Base-by-base conservation (phyloP, 2,888 invertebrate genomes). In the Apantesis nais region DNA sequence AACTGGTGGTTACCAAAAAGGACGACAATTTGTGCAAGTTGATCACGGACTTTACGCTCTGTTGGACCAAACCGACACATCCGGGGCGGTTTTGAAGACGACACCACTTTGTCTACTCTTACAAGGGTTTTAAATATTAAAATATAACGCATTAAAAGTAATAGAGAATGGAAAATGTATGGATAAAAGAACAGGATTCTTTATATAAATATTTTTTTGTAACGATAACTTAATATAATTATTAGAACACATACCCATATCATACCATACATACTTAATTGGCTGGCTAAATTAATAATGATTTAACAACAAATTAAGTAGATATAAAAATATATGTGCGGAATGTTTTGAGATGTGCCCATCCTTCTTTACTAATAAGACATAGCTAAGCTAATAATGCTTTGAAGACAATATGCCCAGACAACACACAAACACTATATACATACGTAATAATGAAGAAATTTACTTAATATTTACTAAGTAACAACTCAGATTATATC, bases 21-120 rank as follows among this genome's bases (percentile, higher is more conserved):
- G 83, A 85, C 81, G 85, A 82, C 68, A 66, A 73, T 71, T 71
- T 71, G 73, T 73, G 79, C 68, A 83, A 83, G 82, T 80, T 80
- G 81, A 81, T 82, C 88, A 88, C 87, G 89, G 85, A 74, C 78
- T 78, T 80, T 85, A 88, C 88, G 92, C 87, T 89, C 87, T 85
- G 86, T 73, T 88, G 90, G 81, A 64, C 82, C 79, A 86, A 76
- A 85, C 84, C 81, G 75, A 81, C 85, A 85, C 87, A 90, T 92
- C 92, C 92, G 92, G 90, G 83, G 79, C 78, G 79, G 67, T 66
- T 72, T 67, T 62, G 31, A 65, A 71, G 61, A 55, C 55, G 67
- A 58, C 58, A 76, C 71, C 66, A 14, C 66, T 65, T 70, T 39
- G 67, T 68, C 41, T 66, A 58, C 9, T 60, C 25, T 44, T 39